Conservation (phyloP, 2,797 vertebrate genomes). For the Tauraco hartlaubi region DNA sequence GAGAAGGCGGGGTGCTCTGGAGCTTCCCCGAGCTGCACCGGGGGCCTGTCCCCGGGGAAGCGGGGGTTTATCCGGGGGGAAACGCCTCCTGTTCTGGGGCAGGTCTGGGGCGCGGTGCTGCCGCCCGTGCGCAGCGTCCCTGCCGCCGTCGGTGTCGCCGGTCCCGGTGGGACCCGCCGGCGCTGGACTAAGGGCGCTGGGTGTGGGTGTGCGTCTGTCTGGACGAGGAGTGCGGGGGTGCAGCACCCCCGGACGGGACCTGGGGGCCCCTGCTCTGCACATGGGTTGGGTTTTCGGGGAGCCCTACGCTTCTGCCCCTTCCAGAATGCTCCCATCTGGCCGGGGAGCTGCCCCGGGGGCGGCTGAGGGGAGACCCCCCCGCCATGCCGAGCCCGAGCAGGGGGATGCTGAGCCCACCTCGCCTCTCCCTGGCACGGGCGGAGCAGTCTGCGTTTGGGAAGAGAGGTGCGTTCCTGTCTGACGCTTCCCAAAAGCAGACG, state of each 20-base stretch:
- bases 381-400: too few relatives aligned
- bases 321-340: too few relatives aligned
- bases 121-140: not conserved
- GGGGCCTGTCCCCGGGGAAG: not conserved
- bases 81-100: not conserved
- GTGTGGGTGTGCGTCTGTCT: not conserved
- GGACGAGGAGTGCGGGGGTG: not conserved
- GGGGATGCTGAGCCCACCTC: rapidly evolving
- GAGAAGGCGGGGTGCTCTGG: too few relatives aligned
- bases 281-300: not conserved
- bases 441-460: not conserved
- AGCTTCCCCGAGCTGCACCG: not conserved
- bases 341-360: not conserved
- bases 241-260: not conserved
- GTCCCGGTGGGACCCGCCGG: not conserved
- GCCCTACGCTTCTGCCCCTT: not conserved
- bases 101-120: not conserved
- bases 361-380: too few relatives aligned
- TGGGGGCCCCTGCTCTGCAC: too few relatives aligned
- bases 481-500: not conserved
- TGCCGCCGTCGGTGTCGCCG: not conserved
- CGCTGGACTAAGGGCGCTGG: too few relatives aligned
- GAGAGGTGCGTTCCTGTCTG: not conserved
- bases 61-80: not conserved
- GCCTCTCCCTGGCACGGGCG: rapidly evolving